Evolutionary conservation across 2,797 vertebrate species (phyloP), one percentile per base, ranked within the genome.

Genomic region (Crypturellus tataupa): DNA sequence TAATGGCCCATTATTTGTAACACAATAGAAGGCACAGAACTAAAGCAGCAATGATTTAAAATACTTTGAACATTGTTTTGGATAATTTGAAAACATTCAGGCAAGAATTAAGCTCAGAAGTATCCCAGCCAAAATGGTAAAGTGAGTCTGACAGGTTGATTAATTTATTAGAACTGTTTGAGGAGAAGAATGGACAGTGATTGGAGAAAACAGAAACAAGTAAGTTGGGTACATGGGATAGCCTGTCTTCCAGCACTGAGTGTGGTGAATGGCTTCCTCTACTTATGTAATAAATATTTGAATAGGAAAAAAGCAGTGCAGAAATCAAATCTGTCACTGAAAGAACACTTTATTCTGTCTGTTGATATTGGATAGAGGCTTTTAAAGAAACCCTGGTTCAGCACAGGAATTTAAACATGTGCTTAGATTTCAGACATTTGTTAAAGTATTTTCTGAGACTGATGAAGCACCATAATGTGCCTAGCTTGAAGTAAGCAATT

Each of bases 121-220:
- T 42, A 29, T 76, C n/a, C 35, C 91, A 49, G 29, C 4, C 33
- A 46, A 62, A 85, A 6, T 51, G 44, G 72, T 87, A 16, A 83
- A 84, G 55, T 51, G 51, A 83, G 18, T 46, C 59, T 93, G 89
- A 79, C 65, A 89, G 18, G 10, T 72, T 87, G 70, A 89, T 89
- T 71, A 92, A 94, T 46, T 29, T 35, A n/a, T 70, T 51, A 78
- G 51, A 79, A 77, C 39, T 23, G 37, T 90, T 73, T 87, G 58
- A 87, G 85, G 33, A 77, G 27, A 37, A 83, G 76, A 67, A 83
- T 70, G 21, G 77, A 60, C 24, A 80, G 27, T 0, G 4, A 71
- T 89, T 82, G 82, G 25, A 88, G 71, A 75, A 84, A 78, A 72
- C 4, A 79, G 46, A 72, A 65, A 15, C 27, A 46, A 9, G 2